Evolutionary conservation across 2,113 vertebrate species (phyloP).

Genomic region (Cathartes aura): DNA sequence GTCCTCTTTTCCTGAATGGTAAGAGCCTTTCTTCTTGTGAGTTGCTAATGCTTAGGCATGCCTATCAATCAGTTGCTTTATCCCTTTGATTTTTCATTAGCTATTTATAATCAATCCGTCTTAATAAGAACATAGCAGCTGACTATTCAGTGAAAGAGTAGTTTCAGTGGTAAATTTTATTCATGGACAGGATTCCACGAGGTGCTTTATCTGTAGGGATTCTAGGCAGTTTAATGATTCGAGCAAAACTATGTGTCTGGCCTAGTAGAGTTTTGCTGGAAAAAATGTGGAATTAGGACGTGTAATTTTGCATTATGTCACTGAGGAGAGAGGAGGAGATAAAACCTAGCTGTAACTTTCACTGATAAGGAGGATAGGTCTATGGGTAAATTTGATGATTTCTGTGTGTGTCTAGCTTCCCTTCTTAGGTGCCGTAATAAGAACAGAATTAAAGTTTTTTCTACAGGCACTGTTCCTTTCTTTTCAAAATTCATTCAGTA

Average conservation of each 20-base stretch:
- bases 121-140: background rate
- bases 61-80: background rate
- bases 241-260: background rate
- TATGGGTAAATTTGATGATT: background rate
- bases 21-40: background rate
- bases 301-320: background rate
- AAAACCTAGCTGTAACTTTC: background rate
- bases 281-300: background rate
- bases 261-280: background rate
- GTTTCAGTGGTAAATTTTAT: background rate
- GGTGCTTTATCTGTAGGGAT: background rate
- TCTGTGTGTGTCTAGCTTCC: background rate
- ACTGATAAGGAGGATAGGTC: background rate
- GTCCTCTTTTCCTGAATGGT: background rate
- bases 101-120: background rate
- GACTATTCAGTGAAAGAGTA: background rate
- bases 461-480: background rate
- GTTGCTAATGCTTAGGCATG: background rate
- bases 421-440: background rate
- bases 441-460: background rate
- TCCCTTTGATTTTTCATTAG: background rate
- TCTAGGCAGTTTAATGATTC: background rate
- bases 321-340: background rate
- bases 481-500: background rate
- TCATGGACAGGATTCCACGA: background rate